Evolutionary conservation across 2,888 invertebrate species (phyloP).

Genomic region (Ametastegia equiseti): DNA sequence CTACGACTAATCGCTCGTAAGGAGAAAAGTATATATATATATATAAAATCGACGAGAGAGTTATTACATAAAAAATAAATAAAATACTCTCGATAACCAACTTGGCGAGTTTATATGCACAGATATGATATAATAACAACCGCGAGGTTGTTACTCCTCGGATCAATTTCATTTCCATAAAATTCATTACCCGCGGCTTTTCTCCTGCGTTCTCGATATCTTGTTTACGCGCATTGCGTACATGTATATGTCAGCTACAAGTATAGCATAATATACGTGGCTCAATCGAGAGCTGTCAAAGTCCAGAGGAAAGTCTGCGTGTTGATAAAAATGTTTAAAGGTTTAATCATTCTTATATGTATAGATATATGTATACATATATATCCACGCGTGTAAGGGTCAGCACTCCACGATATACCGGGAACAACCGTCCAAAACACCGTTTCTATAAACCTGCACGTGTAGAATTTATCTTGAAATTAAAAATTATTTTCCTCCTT

Average conservation of each 20-base stretch:
- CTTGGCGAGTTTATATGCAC: neutral
- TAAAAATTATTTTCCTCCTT: neutral
- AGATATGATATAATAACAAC: neutral
- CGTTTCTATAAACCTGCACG: neutral
- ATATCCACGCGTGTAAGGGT: neutral
- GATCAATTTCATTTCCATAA: conserved; percentile 24
- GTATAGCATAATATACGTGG: conserved; percentile 25
- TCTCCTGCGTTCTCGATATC: conserved; percentile 55
- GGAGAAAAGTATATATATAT: no score
- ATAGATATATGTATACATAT: neutral
- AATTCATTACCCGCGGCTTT: conserved; percentile 34
- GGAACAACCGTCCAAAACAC: neutral
- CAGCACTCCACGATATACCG: neutral
- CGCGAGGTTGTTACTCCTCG: conserved; percentile 22
- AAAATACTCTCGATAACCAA: neutral
- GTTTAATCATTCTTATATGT: conserved; percentile 31
- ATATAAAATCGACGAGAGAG: no score
- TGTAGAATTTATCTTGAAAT: neutral
- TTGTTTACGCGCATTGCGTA: conserved; percentile 62
- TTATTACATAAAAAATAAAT: neutral
- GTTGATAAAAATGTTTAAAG: conserved; percentile 39
- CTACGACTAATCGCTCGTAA: no score
- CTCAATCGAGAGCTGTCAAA: conserved; percentile 56
- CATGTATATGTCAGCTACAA: neutral
- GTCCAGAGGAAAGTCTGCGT: conserved; percentile 56